phyloP scores from a whole-genome alignment of 2,113 vertebrate species.

The Phoxinus phoxinus region DNA sequence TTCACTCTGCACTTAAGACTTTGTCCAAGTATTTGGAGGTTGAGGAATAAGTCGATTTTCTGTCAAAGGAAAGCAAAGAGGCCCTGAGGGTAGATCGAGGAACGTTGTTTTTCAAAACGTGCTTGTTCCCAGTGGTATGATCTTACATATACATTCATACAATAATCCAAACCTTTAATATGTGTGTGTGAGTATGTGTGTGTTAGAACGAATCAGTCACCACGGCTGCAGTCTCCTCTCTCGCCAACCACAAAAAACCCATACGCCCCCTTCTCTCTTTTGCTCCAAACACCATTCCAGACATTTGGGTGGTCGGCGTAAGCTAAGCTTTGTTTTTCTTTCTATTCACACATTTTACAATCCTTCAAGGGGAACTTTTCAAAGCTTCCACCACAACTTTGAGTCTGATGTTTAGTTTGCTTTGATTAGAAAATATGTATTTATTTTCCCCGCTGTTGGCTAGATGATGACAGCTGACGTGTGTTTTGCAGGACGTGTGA shows the following conservation, averaged over 20 bases:
- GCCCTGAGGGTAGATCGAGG: not conserved
- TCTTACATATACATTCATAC: slow-evolving; percentile 22
- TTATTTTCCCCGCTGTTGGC: slow-evolving; percentile 53
- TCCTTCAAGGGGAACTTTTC: slow-evolving; percentile 55
- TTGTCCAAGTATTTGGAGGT: not conserved
- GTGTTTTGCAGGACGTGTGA: slow-evolving; percentile 58
- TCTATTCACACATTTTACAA: slow-evolving; percentile 67
- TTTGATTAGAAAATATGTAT: slow-evolving; percentile 69
- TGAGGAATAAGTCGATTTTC: not conserved
- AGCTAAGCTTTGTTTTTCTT: slow-evolving; percentile 71
- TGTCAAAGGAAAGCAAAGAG: slow-evolving; percentile 10
- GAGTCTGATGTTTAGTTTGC: slow-evolving; percentile 54
- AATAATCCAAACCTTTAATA: too few relatives aligned
- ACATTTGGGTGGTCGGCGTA: slow-evolving; percentile 77
- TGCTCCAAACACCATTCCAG: slow-evolving; percentile 67
- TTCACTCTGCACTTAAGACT: not conserved
- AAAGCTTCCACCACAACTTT: slow-evolving; percentile 56
- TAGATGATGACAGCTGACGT: slow-evolving; percentile 55
- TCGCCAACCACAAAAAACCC: slow-evolving; percentile 63
- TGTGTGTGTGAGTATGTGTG: slow-evolving; percentile 4
- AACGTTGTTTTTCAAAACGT: slow-evolving; percentile 3
- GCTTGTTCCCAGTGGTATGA: slow-evolving; percentile 24
- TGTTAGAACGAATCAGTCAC: slow-evolving; percentile 18
- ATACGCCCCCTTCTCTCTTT: slow-evolving; percentile 49
- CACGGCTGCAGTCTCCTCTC: slow-evolving; percentile 18